Conservation (phyloP, 2,888 invertebrate species). For the Eupithecia subfuscata region DNA sequence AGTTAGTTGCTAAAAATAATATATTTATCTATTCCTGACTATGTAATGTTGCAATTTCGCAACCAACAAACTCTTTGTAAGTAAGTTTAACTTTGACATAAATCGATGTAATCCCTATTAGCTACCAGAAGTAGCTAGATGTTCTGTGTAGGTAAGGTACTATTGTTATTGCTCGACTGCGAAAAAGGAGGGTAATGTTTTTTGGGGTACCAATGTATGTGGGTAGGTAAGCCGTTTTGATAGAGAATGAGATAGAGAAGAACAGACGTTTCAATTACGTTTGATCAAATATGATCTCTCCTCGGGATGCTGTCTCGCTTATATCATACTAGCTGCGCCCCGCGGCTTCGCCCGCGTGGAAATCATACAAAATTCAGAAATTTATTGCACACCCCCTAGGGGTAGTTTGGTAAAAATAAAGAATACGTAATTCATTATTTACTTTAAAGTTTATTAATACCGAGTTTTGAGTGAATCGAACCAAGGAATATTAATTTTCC, state of each 20-base stretch:
- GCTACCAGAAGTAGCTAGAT: background rate
- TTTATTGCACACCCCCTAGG: no score
- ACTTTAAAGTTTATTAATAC: no score
- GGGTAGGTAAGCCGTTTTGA: background rate
- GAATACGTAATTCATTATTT: no score
- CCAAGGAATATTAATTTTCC: no score
- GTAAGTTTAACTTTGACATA: background rate
- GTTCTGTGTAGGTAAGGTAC: background rate
- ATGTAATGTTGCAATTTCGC: background rate
- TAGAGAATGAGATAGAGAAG: background rate
- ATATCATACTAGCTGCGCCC: no score
- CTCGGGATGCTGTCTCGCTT: no score
- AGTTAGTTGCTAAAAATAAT: background rate
- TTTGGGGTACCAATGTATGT: background rate
- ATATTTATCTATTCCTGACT: background rate
- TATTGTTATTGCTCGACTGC: slow-evolving; percentile 1
- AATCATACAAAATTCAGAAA: no score
- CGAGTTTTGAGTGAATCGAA: no score
- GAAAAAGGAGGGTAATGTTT: background rate
- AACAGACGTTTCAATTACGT: background rate
- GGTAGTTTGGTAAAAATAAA: no score
- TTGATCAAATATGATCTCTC: no score
- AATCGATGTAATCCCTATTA: background rate
- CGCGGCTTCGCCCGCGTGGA: no score
- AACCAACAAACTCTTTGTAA: background rate